These are phyloP conservation scores for Neodontobutis hainanensis DNA, from an alignment of 2,113 vertebrate genomes.

Conservation along the genomic window DNA sequence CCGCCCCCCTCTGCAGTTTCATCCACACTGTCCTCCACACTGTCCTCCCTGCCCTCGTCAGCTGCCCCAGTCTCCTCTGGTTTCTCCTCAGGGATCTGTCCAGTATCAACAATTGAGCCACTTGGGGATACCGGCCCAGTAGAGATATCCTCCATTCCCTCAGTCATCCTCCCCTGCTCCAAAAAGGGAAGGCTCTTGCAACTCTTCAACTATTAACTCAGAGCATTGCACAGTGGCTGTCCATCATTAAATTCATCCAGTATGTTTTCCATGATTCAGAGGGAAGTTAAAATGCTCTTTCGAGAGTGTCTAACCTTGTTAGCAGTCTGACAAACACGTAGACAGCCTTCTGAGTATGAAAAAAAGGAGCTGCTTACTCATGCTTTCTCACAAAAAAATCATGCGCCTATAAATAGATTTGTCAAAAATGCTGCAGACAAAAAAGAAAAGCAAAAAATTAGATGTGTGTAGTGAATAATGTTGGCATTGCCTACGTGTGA, in stretches of 20 bases:
- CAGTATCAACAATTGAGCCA: constrained; percentile 70
- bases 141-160: constrained; percentile 86
- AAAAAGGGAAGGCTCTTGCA: constrained; percentile 64
- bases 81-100: constrained; percentile 72
- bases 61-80: constrained; percentile 65
- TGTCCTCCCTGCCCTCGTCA: constrained; percentile 56
- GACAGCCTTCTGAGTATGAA: constrained; percentile 32
- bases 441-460: constrained; percentile 3
- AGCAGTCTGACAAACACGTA: constrained; percentile 36
- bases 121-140: constrained; percentile 83
- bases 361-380: constrained; percentile 42
- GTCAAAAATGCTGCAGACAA: constrained; percentile 38
- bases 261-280: constrained; percentile 67
- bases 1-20: constrained; percentile 50
- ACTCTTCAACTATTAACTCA: constrained; percentile 79
- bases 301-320: constrained; percentile 57
- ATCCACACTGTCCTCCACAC: constrained; percentile 42
- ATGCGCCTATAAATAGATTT: constrained; percentile 32
- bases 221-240: constrained; percentile 73
- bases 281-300: constrained; percentile 44
- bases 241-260: constrained; percentile 51
- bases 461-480: neutral
- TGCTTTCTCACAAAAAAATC: constrained; percentile 33
- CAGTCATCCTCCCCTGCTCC: constrained; percentile 87
- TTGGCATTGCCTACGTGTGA: neutral